Evolutionary conservation across 2,797 vertebrate species (phyloP).

Genomic region (Pangasius larnaudii): DNA sequence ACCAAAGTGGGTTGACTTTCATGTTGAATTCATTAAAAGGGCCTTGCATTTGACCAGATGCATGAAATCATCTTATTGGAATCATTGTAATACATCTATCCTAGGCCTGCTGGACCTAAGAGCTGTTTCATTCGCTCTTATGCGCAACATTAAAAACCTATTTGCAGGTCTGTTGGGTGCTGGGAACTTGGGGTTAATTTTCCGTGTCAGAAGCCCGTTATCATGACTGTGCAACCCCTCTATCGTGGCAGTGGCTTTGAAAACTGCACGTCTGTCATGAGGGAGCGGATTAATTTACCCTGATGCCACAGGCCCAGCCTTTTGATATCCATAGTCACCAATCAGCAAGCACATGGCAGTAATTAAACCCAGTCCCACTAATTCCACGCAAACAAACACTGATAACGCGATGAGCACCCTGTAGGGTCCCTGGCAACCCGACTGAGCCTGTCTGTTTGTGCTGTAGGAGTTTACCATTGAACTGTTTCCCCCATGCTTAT

Average conservation of each 20-base stretch:
- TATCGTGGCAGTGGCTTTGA: slow-evolving; percentile 55
- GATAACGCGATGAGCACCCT: slow-evolving; percentile 49
- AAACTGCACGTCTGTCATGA: slow-evolving; percentile 52
- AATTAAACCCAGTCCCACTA: slow-evolving; percentile 64
- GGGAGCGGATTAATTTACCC: slow-evolving; percentile 57
- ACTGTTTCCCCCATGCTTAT: slow-evolving; percentile 2
- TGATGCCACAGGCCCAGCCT: slow-evolving; percentile 55
- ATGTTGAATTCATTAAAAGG: slow-evolving; percentile 25
- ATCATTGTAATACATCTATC: slow-evolving; percentile 50
- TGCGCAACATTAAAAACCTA: slow-evolving; percentile 57
- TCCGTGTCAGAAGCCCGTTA: slow-evolving; percentile 54
- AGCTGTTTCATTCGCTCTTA: slow-evolving; percentile 46
- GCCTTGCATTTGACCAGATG: slow-evolving; percentile 39
- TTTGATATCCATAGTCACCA: slow-evolving; percentile 62
- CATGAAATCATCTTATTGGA: slow-evolving; percentile 45
- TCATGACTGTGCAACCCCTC: slow-evolving; percentile 44
- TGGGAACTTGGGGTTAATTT: slow-evolving; percentile 52
- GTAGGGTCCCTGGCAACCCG: slow-evolving; percentile 46
- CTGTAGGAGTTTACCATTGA: slow-evolving; percentile 27
- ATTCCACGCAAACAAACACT: slow-evolving; percentile 63
- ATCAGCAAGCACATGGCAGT: slow-evolving; percentile 60
- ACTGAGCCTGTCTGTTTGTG: slow-evolving; percentile 24
- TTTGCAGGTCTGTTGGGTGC: slow-evolving; percentile 49
- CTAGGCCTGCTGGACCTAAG: slow-evolving; percentile 48
- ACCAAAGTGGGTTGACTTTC: slow-evolving; percentile 26